These are phyloP conservation scores for Characodon lateralis DNA, from an alignment of 2,797 vertebrate species.

Conservation along the genomic window DNA sequence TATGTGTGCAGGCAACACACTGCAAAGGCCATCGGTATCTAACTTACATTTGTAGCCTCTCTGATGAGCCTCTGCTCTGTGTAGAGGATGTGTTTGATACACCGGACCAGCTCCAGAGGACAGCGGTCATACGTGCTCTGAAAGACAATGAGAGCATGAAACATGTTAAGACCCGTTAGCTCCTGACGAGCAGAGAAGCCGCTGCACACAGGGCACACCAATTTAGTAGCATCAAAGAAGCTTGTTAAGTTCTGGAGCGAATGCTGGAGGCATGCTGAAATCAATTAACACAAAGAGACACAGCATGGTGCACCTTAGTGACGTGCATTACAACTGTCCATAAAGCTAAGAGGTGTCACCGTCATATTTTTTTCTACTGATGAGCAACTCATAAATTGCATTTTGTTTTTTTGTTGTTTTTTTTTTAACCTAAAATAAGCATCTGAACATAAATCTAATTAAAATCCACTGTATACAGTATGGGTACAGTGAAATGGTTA, in stretches of 20 bases:
- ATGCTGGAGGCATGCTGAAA: slow-evolving; percentile 43
- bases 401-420: neutral
- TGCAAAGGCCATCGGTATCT: neutral
- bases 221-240: slow-evolving; percentile 65
- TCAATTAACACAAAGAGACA: slow-evolving; percentile 68
- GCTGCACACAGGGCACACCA: slow-evolving; percentile 56
- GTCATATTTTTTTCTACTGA: neutral
- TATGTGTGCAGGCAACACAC: slow-evolving; percentile 1
- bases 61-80: slow-evolving; percentile 94
- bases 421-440: neutral
- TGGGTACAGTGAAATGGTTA: neutral
- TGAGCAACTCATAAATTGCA: neutral
- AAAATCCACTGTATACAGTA: slow-evolving; percentile 1
- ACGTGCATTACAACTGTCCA: slow-evolving; percentile 45
- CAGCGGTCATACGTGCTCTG: slow-evolving; percentile 96
- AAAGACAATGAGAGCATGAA: slow-evolving; percentile 73
- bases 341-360: slow-evolving; percentile 29
- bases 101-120: slow-evolving; percentile 95
- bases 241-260: slow-evolving; percentile 45
- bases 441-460: neutral
- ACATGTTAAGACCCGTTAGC: slow-evolving; percentile 68
- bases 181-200: slow-evolving; percentile 48
- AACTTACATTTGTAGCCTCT: slow-evolving; percentile 93
- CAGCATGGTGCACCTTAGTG: slow-evolving; percentile 36
- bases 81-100: slow-evolving; percentile 97